These are phyloP conservation scores for Ochotona princeps DNA, from an alignment of 2,113 vertebrate species.

Conservation along the genomic window DNA sequence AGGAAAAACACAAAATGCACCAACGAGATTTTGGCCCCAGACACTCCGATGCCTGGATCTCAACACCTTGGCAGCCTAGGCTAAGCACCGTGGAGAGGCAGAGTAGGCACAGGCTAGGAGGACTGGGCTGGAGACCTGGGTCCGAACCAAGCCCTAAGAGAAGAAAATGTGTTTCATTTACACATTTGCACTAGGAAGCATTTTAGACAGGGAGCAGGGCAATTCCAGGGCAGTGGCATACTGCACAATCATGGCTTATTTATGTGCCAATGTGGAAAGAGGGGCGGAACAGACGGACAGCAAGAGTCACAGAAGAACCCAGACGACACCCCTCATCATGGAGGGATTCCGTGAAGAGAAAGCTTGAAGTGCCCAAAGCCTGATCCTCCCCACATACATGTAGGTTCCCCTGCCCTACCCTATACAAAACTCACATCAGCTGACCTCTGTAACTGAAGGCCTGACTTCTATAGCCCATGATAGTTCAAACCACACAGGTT, in stretches of 20 bases:
- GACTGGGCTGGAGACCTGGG: neutral
- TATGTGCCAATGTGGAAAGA: neutral
- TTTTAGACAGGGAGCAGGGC: accelerated
- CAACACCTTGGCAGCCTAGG: neutral
- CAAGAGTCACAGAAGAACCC: neutral
- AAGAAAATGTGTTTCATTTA: neutral
- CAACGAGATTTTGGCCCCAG: neutral
- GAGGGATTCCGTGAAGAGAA: neutral
- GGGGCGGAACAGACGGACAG: neutral
- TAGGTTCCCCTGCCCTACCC: neutral
- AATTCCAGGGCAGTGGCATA: neutral
- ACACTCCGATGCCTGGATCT: neutral
- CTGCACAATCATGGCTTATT: neutral
- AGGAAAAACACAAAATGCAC: neutral
- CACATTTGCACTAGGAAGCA: accelerated
- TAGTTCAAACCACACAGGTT: neutral
- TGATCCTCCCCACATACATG: no score
- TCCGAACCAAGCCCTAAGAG: neutral
- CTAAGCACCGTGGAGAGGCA: neutral
- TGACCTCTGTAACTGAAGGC: neutral
- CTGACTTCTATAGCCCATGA: neutral
- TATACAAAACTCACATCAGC: neutral
- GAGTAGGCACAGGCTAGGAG: neutral
- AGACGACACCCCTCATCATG: accelerated
- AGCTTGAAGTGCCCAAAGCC: neutral